These are phyloP conservation scores for Venustoraphidia nigricollis DNA, from an alignment of 2,888 invertebrate genomes.

Conservation along the genomic window DNA sequence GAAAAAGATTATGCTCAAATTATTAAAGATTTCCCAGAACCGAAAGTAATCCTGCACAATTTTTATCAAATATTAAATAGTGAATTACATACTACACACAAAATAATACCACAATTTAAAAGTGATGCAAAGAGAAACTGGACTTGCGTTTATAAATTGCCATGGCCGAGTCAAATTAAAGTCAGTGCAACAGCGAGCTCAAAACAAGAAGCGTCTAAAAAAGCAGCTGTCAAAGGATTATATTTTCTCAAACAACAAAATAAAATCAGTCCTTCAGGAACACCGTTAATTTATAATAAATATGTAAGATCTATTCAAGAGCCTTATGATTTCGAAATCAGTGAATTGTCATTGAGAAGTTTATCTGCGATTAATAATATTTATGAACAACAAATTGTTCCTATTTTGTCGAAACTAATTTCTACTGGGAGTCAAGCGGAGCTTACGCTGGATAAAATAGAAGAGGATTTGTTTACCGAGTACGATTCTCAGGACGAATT, in stretches of 20 bases:
- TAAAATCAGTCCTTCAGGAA: conserved; percentile 31
- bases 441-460: too few species aligned
- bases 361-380: conserved; percentile 29
- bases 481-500: not conserved
- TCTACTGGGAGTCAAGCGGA: not conserved
- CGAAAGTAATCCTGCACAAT: conserved; percentile 34
- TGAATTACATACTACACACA: conserved; percentile 31
- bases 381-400: conserved; percentile 29
- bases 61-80: conserved; percentile 27
- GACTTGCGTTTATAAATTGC: conserved; percentile 35
- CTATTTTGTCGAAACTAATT: conserved; percentile 2
- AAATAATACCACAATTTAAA: conserved; percentile 18
- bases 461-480: too few species aligned
- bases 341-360: conserved; percentile 23
- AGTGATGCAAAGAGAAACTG: conserved; percentile 23
- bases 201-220: conserved; percentile 36
- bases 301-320: conserved; percentile 23
- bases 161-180: conserved; percentile 40
- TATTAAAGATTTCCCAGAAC: conserved; percentile 29
- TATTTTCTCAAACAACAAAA: conserved; percentile 34
- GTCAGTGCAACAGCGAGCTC: conserved; percentile 34
- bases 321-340: conserved; percentile 23
- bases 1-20: conserved; percentile 16
- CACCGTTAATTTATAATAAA: conserved; percentile 32
- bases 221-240: conserved; percentile 36